Conservation (phyloP, 2,797 vertebrate genomes). For the Emydoidea blandingii region DNA sequence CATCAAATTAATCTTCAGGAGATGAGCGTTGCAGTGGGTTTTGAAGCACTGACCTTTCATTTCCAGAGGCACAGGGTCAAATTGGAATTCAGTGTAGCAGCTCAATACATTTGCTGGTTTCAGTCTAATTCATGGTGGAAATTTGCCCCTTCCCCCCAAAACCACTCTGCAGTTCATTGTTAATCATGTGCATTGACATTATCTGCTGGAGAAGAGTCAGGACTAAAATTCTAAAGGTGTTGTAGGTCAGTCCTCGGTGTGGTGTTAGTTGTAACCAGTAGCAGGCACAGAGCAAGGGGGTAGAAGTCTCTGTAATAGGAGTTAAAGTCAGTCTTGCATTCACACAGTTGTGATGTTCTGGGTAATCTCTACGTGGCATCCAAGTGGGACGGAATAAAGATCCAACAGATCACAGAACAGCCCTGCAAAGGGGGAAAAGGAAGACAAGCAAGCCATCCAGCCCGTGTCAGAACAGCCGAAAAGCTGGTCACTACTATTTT, state of each 20-base stretch:
- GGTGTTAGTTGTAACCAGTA: not conserved
- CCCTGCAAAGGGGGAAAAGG: not conserved
- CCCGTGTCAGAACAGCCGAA: not conserved
- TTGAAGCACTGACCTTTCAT: constrained; percentile 51
- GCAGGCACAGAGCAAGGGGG: not conserved
- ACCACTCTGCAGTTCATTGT: not conserved
- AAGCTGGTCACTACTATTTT: not conserved
- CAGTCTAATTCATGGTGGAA: constrained; percentile 38
- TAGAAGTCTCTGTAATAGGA: not conserved
- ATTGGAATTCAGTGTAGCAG: constrained; percentile 62
- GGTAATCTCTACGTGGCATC: not conserved
- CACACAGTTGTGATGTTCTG: not conserved
- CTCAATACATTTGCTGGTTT: constrained; percentile 52
- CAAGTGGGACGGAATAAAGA: not conserved
- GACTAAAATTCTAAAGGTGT: not conserved
- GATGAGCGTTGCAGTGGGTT: constrained; percentile 10
- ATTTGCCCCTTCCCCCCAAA: not conserved
- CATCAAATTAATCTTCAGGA: constrained; percentile 46
- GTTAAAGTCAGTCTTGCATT: not conserved
- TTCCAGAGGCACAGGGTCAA: constrained; percentile 57
- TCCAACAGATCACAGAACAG: not conserved
- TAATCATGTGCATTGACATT: constrained; percentile 1
- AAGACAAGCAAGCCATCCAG: not conserved
- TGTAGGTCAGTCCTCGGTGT: not conserved
- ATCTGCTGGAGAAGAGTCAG: constrained; percentile 38